Evolutionary conservation across 2,113 vertebrate genomes (phyloP).

Genomic region (Pardalotus punctatus): DNA sequence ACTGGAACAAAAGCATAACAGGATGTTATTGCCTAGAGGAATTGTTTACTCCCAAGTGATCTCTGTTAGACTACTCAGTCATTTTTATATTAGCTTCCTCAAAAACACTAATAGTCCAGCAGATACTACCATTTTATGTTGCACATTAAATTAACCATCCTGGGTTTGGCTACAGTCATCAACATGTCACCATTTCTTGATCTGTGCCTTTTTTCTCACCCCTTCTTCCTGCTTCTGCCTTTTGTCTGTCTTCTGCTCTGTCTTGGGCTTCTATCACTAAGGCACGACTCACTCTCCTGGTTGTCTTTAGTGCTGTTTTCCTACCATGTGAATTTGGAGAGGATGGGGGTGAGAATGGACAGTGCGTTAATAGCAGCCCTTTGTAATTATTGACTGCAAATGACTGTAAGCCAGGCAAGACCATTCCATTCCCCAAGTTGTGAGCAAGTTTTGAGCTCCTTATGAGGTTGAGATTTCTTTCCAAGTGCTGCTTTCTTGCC

Average conservation of each 20-base stretch:
- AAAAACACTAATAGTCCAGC: background rate
- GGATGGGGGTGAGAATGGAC: background rate
- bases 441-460: background rate
- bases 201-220: background rate
- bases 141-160: background rate
- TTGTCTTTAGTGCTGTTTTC: background rate
- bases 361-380: background rate
- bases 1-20: slow-evolving; percentile 35
- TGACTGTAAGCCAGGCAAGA: background rate
- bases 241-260: background rate
- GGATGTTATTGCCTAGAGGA: slow-evolving; percentile 40
- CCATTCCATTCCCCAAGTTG: background rate
- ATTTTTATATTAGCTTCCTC: background rate
- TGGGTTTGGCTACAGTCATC: background rate
- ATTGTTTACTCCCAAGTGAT: slow-evolving; percentile 2
- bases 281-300: background rate
- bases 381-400: background rate
- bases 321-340: background rate
- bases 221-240: background rate
- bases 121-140: background rate
- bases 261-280: background rate
- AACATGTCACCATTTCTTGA: background rate
- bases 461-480: background rate
- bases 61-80: background rate
- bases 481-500: background rate